Base-by-base conservation (phyloP, 2,888 invertebrate species). In the Theodoxus fluviatilis region DNA sequence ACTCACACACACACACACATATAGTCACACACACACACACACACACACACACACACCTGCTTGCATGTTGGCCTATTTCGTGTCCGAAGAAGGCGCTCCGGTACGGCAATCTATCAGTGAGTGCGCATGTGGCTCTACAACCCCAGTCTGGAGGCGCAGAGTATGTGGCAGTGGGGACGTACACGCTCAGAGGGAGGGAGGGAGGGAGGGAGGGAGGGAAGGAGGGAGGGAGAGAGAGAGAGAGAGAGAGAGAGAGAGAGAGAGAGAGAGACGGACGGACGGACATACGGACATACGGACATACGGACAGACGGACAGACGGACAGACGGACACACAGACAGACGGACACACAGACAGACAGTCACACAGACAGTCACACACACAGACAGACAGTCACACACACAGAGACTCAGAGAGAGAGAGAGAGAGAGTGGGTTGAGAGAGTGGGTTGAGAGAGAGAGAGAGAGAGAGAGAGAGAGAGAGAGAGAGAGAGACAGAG, bases 141-240 rank as follows among this genome's bases (percentile, higher is more conserved):
- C n/a, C n/a, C n/a, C n/a, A n/a, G n/a, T n/a, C n/a, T n/a, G n/a
- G n/a, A n/a, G n/a, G n/a, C n/a, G n/a, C 12, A 3, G 3, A 4
- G n/a, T 35, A 9, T 9, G 9, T 35, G 38, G 38, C 12, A 31
- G 28, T 28, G 4, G 9, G 18, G 28, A 59, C 31, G 28, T 18
- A 59, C 12, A 18, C n/a, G 64, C 3, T 38, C 9, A 22, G 22
- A 22, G 22, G 64, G 15, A 12, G 38, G 22, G 64, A 9, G 35
- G 64, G 64, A 64, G 22, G 38, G 64, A 18, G 38, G n/a, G 38
- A 64, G 40, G 25, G 47, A 22, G 4, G 47, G n/a, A 31, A 47
- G 47, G 33, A 49, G 31, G 47, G 15, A 25, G 9, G n/a, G 28
- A 49, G 25, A 22, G 7, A 49, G 47, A 38, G 47, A 47, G 66